Percentiles rank a stretch among this genome's conserved stretches.
Conservation (phyloP, 1,140 invertebrate genomes). For the Saccostrea glomerata region DNA sequence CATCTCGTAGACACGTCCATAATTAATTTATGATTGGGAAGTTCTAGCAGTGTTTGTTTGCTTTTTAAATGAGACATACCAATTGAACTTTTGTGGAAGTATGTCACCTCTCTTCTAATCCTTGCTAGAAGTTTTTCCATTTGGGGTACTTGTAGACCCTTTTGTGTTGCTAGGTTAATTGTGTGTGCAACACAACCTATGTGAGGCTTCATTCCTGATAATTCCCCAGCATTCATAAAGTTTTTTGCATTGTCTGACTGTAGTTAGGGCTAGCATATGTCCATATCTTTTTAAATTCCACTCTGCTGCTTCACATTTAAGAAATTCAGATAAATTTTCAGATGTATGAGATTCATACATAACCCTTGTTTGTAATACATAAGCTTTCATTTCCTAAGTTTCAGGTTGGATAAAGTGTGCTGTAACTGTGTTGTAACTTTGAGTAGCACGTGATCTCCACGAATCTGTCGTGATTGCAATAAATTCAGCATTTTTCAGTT, state of each 20-base stretch:
- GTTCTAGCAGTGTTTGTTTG: conserved; percentile 47
- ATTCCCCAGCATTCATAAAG: conserved; percentile 26
- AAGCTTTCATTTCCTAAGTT: conserved; percentile 56
- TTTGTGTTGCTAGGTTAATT: conserved; percentile 43
- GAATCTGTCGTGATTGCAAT: conserved; percentile 63
- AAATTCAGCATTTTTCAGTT: conserved; percentile 41
- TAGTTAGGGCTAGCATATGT: neutral
- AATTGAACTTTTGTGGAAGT: conserved; percentile 55
- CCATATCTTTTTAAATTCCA: conserved; percentile 32
- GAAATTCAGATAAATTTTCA: conserved; percentile 54
- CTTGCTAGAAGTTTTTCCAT: conserved; percentile 28
- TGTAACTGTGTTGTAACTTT: conserved; percentile 66
- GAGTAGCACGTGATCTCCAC: conserved; percentile 62
- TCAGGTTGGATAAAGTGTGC: conserved; percentile 59
- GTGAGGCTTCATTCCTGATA: conserved; percentile 43
- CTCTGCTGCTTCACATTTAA: conserved; percentile 46
- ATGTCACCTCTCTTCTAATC: conserved; percentile 44
- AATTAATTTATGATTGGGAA: conserved; percentile 60
- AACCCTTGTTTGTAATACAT: conserved; percentile 55
- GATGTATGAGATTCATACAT: conserved; percentile 55
- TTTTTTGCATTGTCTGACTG: conserved; percentile 46
- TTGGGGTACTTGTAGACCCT: conserved; percentile 12
- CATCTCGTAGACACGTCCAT: conserved; percentile 66
- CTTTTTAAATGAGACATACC: conserved; percentile 49
- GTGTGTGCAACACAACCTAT: conserved; percentile 57